These are phyloP conservation scores for Drosophila ohnishii DNA, from an alignment of 1,140 invertebrate genomes.

Conservation along the genomic window DNA sequence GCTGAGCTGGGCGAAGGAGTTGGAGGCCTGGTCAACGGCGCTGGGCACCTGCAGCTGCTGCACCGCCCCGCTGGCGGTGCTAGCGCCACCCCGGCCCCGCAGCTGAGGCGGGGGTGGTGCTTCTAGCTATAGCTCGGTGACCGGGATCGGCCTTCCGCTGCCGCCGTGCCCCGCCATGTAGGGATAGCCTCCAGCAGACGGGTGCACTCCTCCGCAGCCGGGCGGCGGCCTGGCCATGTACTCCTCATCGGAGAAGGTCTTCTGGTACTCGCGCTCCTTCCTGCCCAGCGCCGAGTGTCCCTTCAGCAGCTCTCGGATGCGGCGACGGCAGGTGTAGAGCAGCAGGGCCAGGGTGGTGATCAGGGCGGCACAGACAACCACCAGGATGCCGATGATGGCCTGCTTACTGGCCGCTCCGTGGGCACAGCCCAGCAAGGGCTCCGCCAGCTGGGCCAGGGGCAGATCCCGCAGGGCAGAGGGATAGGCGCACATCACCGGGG, in stretches of 20 bases:
- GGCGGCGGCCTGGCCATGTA: conserved; percentile 87
- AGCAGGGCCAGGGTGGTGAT: conserved; percentile 88
- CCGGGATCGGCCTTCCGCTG: conserved; percentile 90
- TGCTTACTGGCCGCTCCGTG: conserved; percentile 89
- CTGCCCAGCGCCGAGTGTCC: conserved; percentile 90
- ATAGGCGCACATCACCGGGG: conserved; percentile 87
- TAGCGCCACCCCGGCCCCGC: conserved; percentile 75
- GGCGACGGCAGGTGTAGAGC: conserved; percentile 90
- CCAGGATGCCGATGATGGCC: conserved; percentile 89
- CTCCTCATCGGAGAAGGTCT: conserved; percentile 93
- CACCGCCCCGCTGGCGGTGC: conserved; percentile 33
- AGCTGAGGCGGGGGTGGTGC: conserved; percentile 82
- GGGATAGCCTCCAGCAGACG: conserved; percentile 38
- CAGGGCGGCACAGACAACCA: conserved; percentile 87
- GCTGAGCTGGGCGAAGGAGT: conserved; percentile 79
- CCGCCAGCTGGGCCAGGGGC: conserved; percentile 87
- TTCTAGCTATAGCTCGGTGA: conserved; percentile 97
- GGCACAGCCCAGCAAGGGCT: conserved; percentile 91
- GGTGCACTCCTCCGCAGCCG: conserved; percentile 61
- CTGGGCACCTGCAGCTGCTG: conserved; percentile 79
- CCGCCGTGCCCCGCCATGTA: conserved; percentile 62
- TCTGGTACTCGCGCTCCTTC: conserved; percentile 94
- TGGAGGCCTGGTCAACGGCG: conserved; percentile 66
- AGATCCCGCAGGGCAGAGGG: conserved; percentile 89
- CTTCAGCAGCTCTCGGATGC: conserved; percentile 90